phyloP scores from a whole-genome alignment of 2,888 invertebrate genomes.

The Hemicrepidius hirtus region DNA sequence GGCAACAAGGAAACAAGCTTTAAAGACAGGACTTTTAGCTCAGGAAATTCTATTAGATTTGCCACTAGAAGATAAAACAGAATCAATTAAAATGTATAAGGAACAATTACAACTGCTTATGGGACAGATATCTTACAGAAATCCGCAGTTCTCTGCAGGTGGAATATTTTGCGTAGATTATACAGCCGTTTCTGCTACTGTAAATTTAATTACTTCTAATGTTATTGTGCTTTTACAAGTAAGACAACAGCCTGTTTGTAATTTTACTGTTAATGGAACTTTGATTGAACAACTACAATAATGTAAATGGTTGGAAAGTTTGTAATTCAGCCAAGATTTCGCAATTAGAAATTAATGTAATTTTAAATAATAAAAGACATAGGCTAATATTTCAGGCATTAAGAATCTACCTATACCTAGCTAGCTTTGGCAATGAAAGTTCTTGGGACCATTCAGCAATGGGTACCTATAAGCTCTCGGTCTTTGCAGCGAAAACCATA shows the following conservation, averaged over 20 bases:
- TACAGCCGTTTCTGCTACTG: not conserved
- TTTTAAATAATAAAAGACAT: no score
- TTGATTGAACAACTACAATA: no score
- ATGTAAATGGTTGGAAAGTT: no score
- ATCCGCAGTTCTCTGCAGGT: constrained; percentile 45
- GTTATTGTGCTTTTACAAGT: constrained; percentile 55
- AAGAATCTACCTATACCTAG: no score
- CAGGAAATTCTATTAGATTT: not conserved
- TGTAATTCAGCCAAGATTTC: no score
- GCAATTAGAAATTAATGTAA: no score
- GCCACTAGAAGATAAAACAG: not conserved
- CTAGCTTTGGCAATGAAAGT: no score
- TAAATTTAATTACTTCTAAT: not conserved
- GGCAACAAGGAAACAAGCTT: not conserved
- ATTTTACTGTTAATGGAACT: no score
- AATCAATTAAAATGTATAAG: not conserved
- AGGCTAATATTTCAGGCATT: no score
- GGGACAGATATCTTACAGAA: constrained; percentile 4
- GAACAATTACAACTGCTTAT: constrained; percentile 11
- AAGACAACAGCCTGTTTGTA: not conserved
- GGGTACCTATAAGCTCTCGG: no score
- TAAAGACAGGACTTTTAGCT: constrained; percentile 15
- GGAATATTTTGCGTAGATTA: constrained; percentile 39
- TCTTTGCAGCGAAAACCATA: no score
- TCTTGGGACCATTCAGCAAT: no score